Conservation (phyloP, 2,113 vertebrate species). For the Heteronetta atricapilla region DNA sequence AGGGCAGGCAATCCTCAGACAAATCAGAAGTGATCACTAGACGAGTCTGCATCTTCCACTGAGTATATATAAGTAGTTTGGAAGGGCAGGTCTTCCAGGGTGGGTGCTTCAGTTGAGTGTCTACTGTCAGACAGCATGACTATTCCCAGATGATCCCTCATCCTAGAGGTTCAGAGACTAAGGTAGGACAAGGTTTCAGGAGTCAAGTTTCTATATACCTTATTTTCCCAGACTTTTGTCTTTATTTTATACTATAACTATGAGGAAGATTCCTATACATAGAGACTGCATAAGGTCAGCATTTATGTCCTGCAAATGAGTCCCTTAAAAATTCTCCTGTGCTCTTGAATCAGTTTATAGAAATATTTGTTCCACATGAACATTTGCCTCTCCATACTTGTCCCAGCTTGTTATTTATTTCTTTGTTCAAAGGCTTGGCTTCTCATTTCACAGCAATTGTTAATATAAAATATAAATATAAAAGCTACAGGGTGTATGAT, state of each 20-base stretch:
- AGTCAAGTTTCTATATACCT: background rate
- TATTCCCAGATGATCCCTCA: background rate
- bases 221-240: background rate
- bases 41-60: background rate
- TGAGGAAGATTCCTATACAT: background rate
- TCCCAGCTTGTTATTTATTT: slow-evolving; percentile 61
- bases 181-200: background rate
- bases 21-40: background rate
- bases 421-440: slow-evolving; percentile 66
- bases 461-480: slow-evolving; percentile 57
- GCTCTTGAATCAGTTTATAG: slow-evolving; percentile 58
- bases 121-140: background rate
- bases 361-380: slow-evolving; percentile 70
- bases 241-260: background rate
- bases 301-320: slow-evolving; percentile 52
- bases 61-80: background rate
- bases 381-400: slow-evolving; percentile 64
- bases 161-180: background rate
- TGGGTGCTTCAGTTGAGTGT: background rate
- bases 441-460: slow-evolving; percentile 40
- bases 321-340: slow-evolving; percentile 51
- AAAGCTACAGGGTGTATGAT: slow-evolving; percentile 32
- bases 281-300: slow-evolving; percentile 52
- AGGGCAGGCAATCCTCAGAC: background rate
- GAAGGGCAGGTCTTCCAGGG: background rate